Base-by-base conservation (phyloP, 1,140 invertebrate genomes). In the Heliconius himera region DNA sequence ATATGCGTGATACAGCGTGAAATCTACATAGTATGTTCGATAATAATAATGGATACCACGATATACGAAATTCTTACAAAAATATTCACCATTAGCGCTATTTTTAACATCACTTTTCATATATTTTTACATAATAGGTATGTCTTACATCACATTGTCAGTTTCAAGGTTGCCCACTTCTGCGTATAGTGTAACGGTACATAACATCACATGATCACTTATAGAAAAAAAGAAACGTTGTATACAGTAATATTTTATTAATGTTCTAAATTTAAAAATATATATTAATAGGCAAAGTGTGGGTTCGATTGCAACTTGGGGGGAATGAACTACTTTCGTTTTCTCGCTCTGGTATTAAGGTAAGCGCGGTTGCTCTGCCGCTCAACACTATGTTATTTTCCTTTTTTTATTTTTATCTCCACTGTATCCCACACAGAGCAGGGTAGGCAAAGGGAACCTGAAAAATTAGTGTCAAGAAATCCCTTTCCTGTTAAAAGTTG, bases 141-240 rank as follows among this genome's bases (percentile, higher is more conserved):
- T 22, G 60, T 66, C 20, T 66, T 66, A 66, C 60, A 66, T 66
- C 60, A 66, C 60, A 22, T 56, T 56, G 54, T 66, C 54, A 11
- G 26, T 66, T 22, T 66, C 60, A 66, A 66, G 60, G 60, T 66
- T 66, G 60, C 60, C 11, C 60, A 66, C 60, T 13, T 66, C 60
- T 29, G 26, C 60, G 26, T 29, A 18, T 26, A 66, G 29, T 66
- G 60, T 66, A 66, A 29, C 60, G 54, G 54, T 56, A 56, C 54
- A 5, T 51, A 22, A 66, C 26, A 16, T 66, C 26, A 29, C n/a
- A 29, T 6, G 26, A 26, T 29, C 9, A 56, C 9, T 22, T 56
- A 56, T 56, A 56, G n/a, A 22, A 22, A 22, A 26, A 2, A 56
- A 56, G 20, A 18, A 54, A 54, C 51, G 51, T 2, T 54, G 51